A percentile compares a stretch with the other conserved stretches of the same genome.
Conservation (phyloP, 64 coral and sea anemone species). For the Cladopsammia gracilis region DNA sequence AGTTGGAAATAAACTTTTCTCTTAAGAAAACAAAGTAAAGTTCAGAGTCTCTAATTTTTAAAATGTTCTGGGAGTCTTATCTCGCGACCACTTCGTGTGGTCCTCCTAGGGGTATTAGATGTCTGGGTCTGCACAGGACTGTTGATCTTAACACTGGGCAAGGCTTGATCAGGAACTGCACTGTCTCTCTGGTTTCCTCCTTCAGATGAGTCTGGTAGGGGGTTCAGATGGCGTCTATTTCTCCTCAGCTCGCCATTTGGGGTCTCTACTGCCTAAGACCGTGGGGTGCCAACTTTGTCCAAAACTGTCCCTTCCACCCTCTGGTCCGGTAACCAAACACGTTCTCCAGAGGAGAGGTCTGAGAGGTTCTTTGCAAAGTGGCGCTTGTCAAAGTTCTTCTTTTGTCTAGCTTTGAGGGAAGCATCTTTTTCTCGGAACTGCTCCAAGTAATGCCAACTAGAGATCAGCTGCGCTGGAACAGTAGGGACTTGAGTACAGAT, state of each 20-base stretch:
- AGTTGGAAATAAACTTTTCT: too few relatives aligned
- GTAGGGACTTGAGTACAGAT: conserved; percentile 23
- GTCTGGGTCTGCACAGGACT: too few relatives aligned
- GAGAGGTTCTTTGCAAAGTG: neutral
- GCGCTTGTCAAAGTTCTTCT: neutral
- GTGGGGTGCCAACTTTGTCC: neutral
- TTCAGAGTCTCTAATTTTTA: neutral
- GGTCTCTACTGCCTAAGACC: neutral
- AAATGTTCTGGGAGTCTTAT: conserved; percentile 5
- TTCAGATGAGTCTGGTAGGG: neutral
- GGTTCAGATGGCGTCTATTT: neutral
- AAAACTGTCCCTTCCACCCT: neutral
- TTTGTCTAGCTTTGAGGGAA: conserved; percentile 8
- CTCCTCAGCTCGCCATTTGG: neutral
- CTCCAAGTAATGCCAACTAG: conserved; percentile 6
- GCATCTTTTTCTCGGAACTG: conserved; percentile 9
- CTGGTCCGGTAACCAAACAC: neutral
- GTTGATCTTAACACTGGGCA: too few relatives aligned
- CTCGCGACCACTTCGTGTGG: neutral
- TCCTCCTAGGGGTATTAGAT: neutral
- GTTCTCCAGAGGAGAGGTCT: neutral
- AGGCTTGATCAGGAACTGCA: too few relatives aligned
- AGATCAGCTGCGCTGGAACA: neutral
- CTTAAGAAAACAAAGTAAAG: neutral
- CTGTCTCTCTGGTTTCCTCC: neutral